phyloP scores from a whole-genome alignment of 2,797 vertebrate species.

The Smutsia temminckii region DNA sequence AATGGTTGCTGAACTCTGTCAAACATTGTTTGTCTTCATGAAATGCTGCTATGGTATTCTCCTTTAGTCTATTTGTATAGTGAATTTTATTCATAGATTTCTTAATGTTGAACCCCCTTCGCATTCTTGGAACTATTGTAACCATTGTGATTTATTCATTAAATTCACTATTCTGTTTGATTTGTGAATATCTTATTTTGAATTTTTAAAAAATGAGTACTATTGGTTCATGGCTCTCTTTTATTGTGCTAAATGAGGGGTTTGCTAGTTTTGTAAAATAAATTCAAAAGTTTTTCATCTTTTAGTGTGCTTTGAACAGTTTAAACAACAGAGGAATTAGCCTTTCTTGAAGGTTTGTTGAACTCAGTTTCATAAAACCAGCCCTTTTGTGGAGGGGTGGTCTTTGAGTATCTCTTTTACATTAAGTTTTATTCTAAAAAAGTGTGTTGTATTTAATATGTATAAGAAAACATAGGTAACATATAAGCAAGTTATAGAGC shows the following conservation, averaged over 20 bases:
- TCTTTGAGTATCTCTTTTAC: not conserved
- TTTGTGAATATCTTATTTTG: conserved; percentile 26
- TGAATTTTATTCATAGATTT: not conserved
- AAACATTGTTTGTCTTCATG: not conserved
- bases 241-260: not conserved
- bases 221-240: not conserved
- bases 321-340: not conserved
- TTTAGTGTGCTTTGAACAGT: not conserved
- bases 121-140: not conserved
- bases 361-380: not conserved
- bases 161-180: not conserved
- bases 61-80: not conserved
- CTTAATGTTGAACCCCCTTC: not conserved
- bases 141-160: not conserved
- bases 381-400: not conserved
- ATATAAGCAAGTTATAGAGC: not conserved
- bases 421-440: not conserved
- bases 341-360: not conserved
- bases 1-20: conserved; percentile 28
- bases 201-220: not conserved
- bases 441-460: not conserved
- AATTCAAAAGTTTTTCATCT: conserved; percentile 17
- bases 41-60: not conserved
- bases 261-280: conserved; percentile 49
- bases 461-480: not conserved